Percentiles rank a stretch among this genome's conserved stretches.
These are phyloP conservation scores for Osmerus mordax DNA, from an alignment of 2,113 vertebrate species.

Conservation along the genomic window DNA sequence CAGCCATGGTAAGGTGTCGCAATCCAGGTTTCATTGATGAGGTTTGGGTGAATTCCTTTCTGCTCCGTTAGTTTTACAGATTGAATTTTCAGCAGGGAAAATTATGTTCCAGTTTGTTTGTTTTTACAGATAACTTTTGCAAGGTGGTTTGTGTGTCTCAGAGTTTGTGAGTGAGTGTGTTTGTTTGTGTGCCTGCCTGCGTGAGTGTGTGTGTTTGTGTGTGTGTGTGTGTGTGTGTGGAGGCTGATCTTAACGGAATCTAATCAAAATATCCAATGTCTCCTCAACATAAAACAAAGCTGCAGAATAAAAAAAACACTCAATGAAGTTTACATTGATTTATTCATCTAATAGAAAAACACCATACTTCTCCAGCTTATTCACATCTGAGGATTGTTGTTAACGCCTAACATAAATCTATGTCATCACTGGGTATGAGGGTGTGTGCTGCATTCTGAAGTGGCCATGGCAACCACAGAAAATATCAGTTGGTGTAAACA, in stretches of 20 bases:
- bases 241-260: constrained; percentile 22
- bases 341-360: constrained; percentile 1
- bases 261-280: neutral
- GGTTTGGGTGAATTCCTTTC: constrained; percentile 48
- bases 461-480: neutral
- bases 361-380: neutral
- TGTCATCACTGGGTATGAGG: neutral
- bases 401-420: constrained; percentile 6
- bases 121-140: constrained; percentile 40
- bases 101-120: constrained; percentile 34
- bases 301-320: neutral
- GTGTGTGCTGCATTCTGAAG: neutral
- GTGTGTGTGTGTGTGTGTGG: too few species aligned
- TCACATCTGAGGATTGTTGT: constrained; percentile 6
- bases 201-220: too few species aligned
- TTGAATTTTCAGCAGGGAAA: constrained; percentile 46
- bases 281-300: neutral
- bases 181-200: too few species aligned
- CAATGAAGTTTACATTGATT: constrained; percentile 9
- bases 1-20: constrained; percentile 49
- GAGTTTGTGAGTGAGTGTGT: neutral
- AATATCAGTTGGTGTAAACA: neutral
- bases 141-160: neutral
- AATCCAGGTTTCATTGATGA: constrained; percentile 53
- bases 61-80: constrained; percentile 62